A percentile compares a stretch with the other conserved stretches of the same genome.
Conservation (phyloP, 1,140 invertebrate species). For the Pygmarrhopalites habei region DNA sequence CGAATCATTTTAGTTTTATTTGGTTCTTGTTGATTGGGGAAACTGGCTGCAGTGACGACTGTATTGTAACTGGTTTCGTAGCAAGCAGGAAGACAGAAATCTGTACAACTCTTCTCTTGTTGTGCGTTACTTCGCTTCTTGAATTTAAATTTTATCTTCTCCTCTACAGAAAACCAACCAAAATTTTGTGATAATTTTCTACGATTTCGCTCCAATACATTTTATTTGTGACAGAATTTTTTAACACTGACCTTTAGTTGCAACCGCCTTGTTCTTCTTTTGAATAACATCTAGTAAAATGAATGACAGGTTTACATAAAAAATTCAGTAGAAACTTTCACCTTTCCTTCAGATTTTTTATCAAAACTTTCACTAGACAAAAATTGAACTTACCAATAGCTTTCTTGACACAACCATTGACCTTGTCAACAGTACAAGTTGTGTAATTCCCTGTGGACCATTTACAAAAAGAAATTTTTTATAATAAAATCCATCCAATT, state of each 20-base stretch:
- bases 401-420: conserved; percentile 24
- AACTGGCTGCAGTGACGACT: conserved; percentile 32
- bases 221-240: too few species aligned
- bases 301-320: too few species aligned
- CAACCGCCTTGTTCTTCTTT: conserved; percentile 4
- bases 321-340: too few species aligned
- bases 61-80: conserved; percentile 33
- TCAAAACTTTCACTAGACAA: conserved; percentile 6
- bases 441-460: conserved; percentile 22
- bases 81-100: conserved; percentile 34
- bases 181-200: too few species aligned
- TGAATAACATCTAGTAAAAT: conserved; percentile 14
- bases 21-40: conserved; percentile 37
- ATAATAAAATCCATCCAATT: too few species aligned
- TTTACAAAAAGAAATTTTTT: conserved; percentile 3
- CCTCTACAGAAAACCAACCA: background rate
- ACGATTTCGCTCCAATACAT: too few species aligned
- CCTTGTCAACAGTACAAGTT: conserved; percentile 22
- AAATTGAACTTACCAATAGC: conserved; percentile 26
- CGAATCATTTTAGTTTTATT: conserved; percentile 37
- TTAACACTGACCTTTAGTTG: background rate
- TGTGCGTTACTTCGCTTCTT: background rate
- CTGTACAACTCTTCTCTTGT: conserved; percentile 24
- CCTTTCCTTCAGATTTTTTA: background rate
- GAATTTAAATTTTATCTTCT: conserved; percentile 10